Conservation (phyloP, 2,113 vertebrate genomes). For the Leucopsar rothschildi region DNA sequence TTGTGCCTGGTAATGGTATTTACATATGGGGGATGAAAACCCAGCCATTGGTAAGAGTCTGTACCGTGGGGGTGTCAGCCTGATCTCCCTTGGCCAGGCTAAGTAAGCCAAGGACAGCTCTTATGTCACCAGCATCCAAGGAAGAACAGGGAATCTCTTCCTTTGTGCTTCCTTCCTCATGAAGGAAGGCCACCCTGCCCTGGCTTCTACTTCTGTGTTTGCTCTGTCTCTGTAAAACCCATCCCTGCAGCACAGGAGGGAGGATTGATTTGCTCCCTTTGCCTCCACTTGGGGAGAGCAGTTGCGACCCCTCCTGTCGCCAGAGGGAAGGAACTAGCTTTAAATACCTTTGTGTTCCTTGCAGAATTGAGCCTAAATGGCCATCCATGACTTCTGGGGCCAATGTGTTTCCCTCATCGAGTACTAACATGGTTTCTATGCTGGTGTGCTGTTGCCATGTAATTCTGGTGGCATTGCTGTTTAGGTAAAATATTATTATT, state of each 20-base stretch:
- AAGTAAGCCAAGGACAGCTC: background rate
- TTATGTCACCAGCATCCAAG: background rate
- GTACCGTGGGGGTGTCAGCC: background rate
- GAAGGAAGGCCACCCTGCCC: background rate
- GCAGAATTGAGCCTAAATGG: background rate
- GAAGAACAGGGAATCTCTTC: background rate
- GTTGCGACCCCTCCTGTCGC: background rate
- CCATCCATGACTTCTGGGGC: background rate
- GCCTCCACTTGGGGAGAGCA: background rate
- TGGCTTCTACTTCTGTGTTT: background rate
- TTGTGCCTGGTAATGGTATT: background rate
- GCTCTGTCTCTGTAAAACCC: background rate
- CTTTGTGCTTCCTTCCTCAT: background rate
- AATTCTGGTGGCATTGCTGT: background rate
- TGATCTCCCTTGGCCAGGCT: background rate
- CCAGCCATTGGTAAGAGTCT: background rate
- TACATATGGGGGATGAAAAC: background rate
- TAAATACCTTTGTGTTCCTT: background rate
- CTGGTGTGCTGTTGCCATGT: constrained; percentile 4
- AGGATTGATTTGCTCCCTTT: background rate
- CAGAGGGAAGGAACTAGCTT: background rate
- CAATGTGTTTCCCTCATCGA: background rate
- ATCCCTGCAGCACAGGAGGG: background rate
- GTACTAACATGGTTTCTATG: background rate
- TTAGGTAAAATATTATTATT: constrained; percentile 11